Conservation (phyloP, 2,888 invertebrate genomes). For the Stenurella melanura region DNA sequence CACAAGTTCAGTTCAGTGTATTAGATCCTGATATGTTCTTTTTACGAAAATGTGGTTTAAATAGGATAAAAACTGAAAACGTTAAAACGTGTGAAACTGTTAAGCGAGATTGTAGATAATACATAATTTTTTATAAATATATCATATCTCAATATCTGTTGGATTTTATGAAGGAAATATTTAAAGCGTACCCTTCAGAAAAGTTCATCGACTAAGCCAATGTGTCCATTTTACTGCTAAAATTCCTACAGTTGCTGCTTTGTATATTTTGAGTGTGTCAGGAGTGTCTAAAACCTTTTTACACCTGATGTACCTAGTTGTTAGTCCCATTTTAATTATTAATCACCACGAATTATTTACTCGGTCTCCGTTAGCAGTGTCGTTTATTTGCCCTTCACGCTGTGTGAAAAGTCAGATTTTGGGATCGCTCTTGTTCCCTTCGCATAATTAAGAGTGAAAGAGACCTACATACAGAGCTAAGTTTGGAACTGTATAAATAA, state of each 20-base stretch:
- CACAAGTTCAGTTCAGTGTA: too few relatives aligned
- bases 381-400: slow-evolving; percentile 13
- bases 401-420: slow-evolving; percentile 13
- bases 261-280: slow-evolving; percentile 17
- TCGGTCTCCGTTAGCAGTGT: slow-evolving; percentile 11
- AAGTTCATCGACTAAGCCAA: not conserved
- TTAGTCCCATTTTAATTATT: slow-evolving; percentile 29
- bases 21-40: too few relatives aligned
- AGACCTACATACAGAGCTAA: not conserved
- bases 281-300: slow-evolving; percentile 23
- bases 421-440: not conserved
- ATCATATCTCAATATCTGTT: too few relatives aligned
- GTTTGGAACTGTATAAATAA: not conserved
- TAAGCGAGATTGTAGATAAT: too few relatives aligned
- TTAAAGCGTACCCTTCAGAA: not conserved
- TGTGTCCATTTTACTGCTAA: not conserved
- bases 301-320: slow-evolving; percentile 16
- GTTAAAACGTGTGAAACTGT: too few relatives aligned
- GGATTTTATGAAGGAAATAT: not conserved
- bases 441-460: not conserved
- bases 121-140: too few relatives aligned
- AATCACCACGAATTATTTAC: slow-evolving; percentile 31
- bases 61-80: too few relatives aligned
- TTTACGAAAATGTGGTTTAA: too few relatives aligned
- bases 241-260: not conserved